Base-by-base conservation (phyloP, 2,113 vertebrate genomes). In the Apodemus sylvaticus region DNA sequence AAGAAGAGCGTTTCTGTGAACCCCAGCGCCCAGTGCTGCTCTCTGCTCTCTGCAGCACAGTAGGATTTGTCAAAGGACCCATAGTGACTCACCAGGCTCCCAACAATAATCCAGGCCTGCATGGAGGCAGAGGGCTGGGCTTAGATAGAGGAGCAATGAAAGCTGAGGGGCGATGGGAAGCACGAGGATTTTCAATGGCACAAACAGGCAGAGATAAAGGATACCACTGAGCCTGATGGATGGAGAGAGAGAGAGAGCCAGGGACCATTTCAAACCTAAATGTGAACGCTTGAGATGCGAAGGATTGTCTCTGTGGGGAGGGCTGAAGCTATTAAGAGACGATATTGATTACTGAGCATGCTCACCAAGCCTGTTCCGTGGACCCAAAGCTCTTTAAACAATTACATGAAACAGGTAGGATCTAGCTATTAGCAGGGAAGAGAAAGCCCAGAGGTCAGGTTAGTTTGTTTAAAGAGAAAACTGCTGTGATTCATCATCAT, bases 401-500 rank as follows among this genome's bases (percentile, higher is more conserved):
- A 97, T 97, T 93, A 96, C 19, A 29, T 0, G 1, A 81, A 97
- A 79, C 74, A 96, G 86, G 96, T 68, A 89, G 74, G 86, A 94
- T 95, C 39, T 51, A 90, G 94, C 92, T 97, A 85, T 85, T 96
- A 96, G 93, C 95, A 96, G 86, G 96, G 73, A 81, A 71, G 89
- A 64, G 86, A 89, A 96, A 97, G 3, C 86, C 94, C 89, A 78
- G 92, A 81, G 95, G 95, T 97, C 93, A 93, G 86, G 55, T 64
- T 94, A 95, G 70, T 97, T 93, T 96, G 96, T 95, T 95, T 95
- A 95, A 92, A 97, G 74, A 93, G 76, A 86, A 81, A 91, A 78
- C 55, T 64, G 76, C 86, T 79, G 66, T 86, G 81, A 97, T 95
- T 95, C 91, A 97, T 97, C 97, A 96, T 93, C 78, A 96, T 94